These are phyloP conservation scores for Probosciger aterrimus DNA, from an alignment of 2,113 vertebrate genomes.

Conservation along the genomic window DNA sequence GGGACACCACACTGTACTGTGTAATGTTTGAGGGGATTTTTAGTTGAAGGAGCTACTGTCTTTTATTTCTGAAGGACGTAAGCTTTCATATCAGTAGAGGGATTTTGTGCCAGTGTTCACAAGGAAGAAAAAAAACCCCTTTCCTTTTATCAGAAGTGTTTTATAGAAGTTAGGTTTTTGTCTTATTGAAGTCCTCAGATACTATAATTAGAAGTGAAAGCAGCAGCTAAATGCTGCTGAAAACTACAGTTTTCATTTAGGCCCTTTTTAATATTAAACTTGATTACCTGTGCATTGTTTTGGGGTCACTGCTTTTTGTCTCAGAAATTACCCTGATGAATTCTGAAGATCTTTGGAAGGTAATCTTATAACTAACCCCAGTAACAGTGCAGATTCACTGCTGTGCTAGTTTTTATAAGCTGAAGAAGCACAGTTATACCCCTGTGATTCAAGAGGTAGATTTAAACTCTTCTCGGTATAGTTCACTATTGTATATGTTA, in stretches of 20 bases:
- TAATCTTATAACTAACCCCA: not conserved
- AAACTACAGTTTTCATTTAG: not conserved
- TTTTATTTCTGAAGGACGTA: not conserved
- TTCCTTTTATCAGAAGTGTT: not conserved
- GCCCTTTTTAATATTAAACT: not conserved
- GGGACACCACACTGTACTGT: not conserved
- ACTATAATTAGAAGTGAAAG: not conserved
- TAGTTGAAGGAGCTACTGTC: not conserved
- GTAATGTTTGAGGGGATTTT: not conserved
- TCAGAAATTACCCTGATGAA: not conserved
- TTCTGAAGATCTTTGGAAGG: not conserved
- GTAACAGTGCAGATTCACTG: not conserved
- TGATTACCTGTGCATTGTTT: not conserved
- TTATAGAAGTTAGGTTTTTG: not conserved
- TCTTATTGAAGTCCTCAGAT: not conserved
- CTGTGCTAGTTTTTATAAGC: not conserved
- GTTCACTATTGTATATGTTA: not conserved
- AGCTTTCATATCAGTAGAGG: not conserved
- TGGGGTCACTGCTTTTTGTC: not conserved
- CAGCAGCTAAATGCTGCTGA: not conserved
- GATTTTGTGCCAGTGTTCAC: not conserved
- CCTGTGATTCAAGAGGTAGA: not conserved
- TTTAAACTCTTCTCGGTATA: not conserved
- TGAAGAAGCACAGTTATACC: not conserved
- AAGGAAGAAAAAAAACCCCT: not conserved